phyloP scores from a whole-genome alignment of 2,888 invertebrate species.

The Noctua janthe region DNA sequence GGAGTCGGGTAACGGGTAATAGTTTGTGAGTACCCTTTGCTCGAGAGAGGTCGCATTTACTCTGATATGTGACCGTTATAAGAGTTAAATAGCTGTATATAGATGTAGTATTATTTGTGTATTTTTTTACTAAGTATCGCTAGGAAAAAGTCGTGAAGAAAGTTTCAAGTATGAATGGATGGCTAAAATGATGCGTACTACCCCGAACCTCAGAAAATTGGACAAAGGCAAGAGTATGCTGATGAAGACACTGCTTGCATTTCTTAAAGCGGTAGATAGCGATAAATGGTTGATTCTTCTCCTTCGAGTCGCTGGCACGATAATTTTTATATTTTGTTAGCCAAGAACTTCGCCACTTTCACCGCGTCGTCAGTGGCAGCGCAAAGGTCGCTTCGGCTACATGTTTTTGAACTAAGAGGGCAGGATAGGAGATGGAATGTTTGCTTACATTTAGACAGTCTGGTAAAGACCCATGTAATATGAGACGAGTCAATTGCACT shows the following conservation, averaged over 20 bases:
- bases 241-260: background rate
- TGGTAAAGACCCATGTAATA: too few relatives aligned
- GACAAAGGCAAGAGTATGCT: background rate
- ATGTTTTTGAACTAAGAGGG: too few relatives aligned
- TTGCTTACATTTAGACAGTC: too few relatives aligned
- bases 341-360: too few relatives aligned
- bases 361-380: too few relatives aligned
- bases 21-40: slow-evolving; percentile 46
- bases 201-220: background rate
- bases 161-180: background rate
- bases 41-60: slow-evolving; percentile 39
- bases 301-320: too few relatives aligned
- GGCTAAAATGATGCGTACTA: background rate
- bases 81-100: slow-evolving; percentile 18
- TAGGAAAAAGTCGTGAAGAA: background rate
- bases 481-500: background rate
- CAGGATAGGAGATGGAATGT: too few relatives aligned
- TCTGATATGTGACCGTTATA: slow-evolving; percentile 38
- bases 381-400: too few relatives aligned
- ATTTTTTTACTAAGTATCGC: background rate
- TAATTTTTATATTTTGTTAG: too few relatives aligned
- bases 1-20: slow-evolving; percentile 49
- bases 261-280: background rate
- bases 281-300: background rate
- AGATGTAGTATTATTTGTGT: background rate